Conservation (phyloP, 2,888 invertebrate species). For the Hypselothyrea guttata region DNA sequence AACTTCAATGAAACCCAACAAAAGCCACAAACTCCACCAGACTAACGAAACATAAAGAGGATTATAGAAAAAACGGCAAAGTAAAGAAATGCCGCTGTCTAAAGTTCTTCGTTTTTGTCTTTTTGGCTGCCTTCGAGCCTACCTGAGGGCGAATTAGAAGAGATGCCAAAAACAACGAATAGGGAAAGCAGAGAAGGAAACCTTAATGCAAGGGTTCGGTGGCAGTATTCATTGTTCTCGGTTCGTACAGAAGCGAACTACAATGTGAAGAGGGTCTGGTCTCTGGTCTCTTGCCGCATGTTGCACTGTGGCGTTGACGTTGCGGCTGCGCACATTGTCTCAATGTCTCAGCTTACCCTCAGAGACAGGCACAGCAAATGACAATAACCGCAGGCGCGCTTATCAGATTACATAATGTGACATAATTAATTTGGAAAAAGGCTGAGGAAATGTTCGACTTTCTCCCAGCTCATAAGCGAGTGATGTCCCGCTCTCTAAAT, state of each 20-base stretch:
- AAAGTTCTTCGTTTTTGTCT: constrained; percentile 33
- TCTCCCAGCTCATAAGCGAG: constrained; percentile 19
- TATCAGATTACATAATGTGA: constrained; percentile 82
- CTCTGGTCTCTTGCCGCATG: too few species aligned
- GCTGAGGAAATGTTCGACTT: constrained; percentile 23
- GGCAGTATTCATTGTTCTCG: constrained; percentile 20
- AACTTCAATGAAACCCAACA: constrained; percentile 55
- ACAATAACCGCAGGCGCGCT: constrained; percentile 53
- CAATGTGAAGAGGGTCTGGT: constrained; percentile 67
- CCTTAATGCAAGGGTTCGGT: constrained; percentile 16
- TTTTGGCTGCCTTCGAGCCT: constrained; percentile 25
- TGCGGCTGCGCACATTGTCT: constrained; percentile 59
- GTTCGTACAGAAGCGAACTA: background rate
- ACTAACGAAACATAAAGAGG: constrained; percentile 43
- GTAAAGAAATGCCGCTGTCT: constrained; percentile 46
- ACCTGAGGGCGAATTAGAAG: constrained; percentile 49
- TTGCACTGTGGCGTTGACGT: constrained; percentile 50
- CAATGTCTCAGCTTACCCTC: constrained; percentile 38
- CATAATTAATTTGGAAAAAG: constrained; percentile 81
- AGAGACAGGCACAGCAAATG: constrained; percentile 11
- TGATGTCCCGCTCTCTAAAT: too few species aligned
- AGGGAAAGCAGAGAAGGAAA: background rate
- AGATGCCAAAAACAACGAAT: background rate
- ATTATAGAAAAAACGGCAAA: constrained; percentile 14
- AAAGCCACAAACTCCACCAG: constrained; percentile 33